A percentile compares a stretch with the other conserved stretches of the same genome.
Conservation (phyloP, 2,888 invertebrate genomes). For the Mesoligia furuncula region DNA sequence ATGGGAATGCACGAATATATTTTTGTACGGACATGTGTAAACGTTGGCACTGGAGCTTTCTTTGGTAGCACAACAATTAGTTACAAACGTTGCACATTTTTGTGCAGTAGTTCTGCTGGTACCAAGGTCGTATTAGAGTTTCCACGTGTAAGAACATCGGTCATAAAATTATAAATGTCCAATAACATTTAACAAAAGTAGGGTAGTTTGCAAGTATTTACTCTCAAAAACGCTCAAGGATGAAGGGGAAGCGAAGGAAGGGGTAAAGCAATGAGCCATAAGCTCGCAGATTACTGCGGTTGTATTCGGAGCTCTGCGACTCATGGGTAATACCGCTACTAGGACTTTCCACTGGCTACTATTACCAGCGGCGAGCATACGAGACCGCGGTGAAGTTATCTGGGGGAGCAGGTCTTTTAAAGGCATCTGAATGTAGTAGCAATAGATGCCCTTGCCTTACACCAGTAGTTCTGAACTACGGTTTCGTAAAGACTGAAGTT, state of each 20-base stretch:
- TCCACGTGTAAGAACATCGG: not conserved
- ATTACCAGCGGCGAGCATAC: too few species aligned
- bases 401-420: not conserved
- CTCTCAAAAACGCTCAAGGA: not conserved
- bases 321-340: not conserved
- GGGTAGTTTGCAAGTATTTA: not conserved
- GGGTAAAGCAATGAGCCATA: not conserved
- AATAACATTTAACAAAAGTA: too few species aligned
- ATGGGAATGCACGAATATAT: slow-evolving; percentile 49
- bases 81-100: not conserved
- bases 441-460: not conserved
- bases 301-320: not conserved
- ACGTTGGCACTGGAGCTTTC: slow-evolving; percentile 59
- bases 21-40: slow-evolving; percentile 53
- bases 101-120: not conserved
- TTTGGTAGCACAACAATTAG: slow-evolving; percentile 22
- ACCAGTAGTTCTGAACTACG: not conserved
- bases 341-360: not conserved
- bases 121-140: not conserved
- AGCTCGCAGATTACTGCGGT: not conserved
- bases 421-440: not conserved
- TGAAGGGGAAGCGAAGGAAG: not conserved
- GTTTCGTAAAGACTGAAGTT: not conserved
- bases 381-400: not conserved
- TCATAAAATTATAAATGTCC: not conserved